Evolutionary conservation across 2,888 invertebrate genomes (phyloP).

Genomic region (Zygothrica quintamaculata): DNA sequence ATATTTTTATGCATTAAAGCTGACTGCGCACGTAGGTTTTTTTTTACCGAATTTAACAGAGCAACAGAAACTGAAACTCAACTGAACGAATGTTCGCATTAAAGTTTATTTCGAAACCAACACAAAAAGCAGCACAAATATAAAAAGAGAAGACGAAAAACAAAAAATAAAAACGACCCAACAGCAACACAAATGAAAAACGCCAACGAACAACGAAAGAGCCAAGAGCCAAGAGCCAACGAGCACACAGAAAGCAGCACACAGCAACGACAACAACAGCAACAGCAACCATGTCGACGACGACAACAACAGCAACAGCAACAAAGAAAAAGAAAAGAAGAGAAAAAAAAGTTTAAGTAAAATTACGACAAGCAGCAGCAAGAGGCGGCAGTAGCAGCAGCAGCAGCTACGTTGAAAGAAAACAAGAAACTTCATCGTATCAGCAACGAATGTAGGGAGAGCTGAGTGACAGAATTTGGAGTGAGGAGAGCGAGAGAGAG

Average conservation of each 20-base stretch:
- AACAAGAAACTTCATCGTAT: slow-evolving; percentile 67
- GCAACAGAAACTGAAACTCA: slow-evolving; percentile 69
- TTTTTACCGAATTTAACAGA: slow-evolving; percentile 72
- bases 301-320: slow-evolving; percentile 14
- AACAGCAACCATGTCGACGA: slow-evolving; percentile 15
- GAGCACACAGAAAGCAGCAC: slow-evolving; percentile 65
- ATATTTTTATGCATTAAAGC: slow-evolving; percentile 25
- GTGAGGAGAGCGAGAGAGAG: slow-evolving; percentile 17
- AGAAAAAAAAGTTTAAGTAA: slow-evolving; percentile 70
- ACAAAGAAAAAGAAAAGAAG: slow-evolving; percentile 48
- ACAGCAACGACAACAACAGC: slow-evolving; percentile 47
- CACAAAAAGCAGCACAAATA: slow-evolving; percentile 46
- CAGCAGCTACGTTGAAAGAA: slow-evolving; percentile 59
- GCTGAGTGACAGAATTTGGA: slow-evolving; percentile 4
- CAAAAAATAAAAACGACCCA: slow-evolving; percentile 50
- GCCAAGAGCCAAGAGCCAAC: slow-evolving; percentile 54
- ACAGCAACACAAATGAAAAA: slow-evolving; percentile 63
- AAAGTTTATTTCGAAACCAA: slow-evolving; percentile 80
- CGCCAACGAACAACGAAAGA: slow-evolving; percentile 62
- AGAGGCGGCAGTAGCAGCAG: slow-evolving; percentile 44
- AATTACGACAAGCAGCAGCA: slow-evolving; percentile 75
- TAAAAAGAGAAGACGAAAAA: slow-evolving; percentile 31
- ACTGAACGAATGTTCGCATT: slow-evolving; percentile 71
- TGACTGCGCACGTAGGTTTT: slow-evolving; percentile 74
- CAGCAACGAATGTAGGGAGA: slow-evolving; percentile 44